phyloP scores from a whole-genome alignment of 2,797 vertebrate species.

The Syngnathus acus region DNA sequence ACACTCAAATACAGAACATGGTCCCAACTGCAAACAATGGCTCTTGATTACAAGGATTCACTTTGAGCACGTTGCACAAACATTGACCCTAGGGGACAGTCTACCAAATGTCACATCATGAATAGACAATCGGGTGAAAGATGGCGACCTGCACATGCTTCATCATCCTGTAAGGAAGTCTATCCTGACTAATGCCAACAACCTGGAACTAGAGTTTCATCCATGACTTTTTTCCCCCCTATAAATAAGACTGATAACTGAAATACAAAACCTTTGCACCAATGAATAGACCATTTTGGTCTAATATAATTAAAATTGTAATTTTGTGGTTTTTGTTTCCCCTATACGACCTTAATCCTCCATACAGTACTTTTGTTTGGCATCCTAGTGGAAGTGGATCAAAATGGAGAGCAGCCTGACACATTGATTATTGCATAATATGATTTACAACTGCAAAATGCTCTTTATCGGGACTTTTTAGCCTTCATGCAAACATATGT shows the following conservation, averaged over 20 bases:
- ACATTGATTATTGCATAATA: constrained; percentile 31
- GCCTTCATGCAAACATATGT: too few relatives aligned
- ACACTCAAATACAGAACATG: not conserved
- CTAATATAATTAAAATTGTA: not conserved
- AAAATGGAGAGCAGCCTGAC: constrained; percentile 3
- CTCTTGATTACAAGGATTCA: not conserved
- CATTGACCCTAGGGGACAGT: not conserved
- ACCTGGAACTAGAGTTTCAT: not conserved
- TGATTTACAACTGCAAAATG: constrained; percentile 18
- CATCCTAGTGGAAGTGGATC: not conserved
- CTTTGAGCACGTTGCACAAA: not conserved
- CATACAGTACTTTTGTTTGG: not conserved
- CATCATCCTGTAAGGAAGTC: not conserved
- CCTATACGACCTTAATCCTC: not conserved
- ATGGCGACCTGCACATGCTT: not conserved
- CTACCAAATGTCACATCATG: constrained; percentile 1
- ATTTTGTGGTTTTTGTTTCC: not conserved
- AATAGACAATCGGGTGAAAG: not conserved
- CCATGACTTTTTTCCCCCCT: not conserved
- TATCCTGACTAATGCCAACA: not conserved
- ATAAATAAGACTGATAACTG: not conserved
- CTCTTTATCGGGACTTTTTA: not conserved
- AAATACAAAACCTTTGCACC: not conserved
- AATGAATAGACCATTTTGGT: not conserved
- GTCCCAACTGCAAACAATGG: not conserved